Conservation (phyloP, 2,797 vertebrate species). For the Yasuhikotakia modesta region DNA sequence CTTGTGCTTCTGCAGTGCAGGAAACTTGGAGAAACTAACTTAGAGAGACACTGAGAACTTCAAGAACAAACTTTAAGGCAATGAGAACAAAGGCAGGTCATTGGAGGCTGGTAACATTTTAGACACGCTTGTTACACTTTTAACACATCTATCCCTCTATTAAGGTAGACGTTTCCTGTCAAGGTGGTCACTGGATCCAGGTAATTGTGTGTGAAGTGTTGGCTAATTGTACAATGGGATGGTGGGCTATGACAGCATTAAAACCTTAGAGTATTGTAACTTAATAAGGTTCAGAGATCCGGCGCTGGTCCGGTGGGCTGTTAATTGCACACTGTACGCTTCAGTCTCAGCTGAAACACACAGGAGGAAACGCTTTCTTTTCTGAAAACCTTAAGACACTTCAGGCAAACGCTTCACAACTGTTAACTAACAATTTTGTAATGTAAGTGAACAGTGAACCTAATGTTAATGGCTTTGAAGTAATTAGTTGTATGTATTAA, state of each 20-base stretch:
- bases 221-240: constrained; percentile 48
- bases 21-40: background rate
- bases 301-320: constrained; percentile 68
- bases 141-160: constrained; percentile 24
- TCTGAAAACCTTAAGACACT: constrained; percentile 27
- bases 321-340: constrained; percentile 69
- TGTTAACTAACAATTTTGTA: background rate
- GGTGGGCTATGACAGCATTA: constrained; percentile 40
- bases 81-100: constrained; percentile 4
- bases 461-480: background rate
- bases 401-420: constrained; percentile 1
- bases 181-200: constrained; percentile 40
- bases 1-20: background rate
- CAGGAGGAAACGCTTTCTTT: constrained; percentile 27
- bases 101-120: constrained; percentile 1
- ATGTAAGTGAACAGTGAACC: too few species aligned
- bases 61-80: background rate
- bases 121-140: constrained; percentile 11
- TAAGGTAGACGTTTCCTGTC: constrained; percentile 44
- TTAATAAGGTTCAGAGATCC: constrained; percentile 68
- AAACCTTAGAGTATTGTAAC: constrained; percentile 58
- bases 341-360: constrained; percentile 56
- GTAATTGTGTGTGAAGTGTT: constrained; percentile 50
- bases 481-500: background rate
- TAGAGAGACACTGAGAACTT: background rate